Conservation (phyloP, 1,140 invertebrate genomes). For the Trichogramma pretiosum region DNA sequence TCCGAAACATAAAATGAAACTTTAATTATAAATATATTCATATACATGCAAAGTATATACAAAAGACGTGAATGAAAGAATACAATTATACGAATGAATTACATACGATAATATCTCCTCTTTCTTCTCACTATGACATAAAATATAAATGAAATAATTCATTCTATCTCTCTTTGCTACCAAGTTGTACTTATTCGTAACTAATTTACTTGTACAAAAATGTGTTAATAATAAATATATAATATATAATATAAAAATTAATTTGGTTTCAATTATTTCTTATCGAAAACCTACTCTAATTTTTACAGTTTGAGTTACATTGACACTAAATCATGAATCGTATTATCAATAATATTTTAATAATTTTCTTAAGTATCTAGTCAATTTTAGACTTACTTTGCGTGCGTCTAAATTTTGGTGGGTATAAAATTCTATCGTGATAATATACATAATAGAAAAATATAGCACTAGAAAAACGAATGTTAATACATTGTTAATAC, state of each 20-base stretch:
- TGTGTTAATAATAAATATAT: conserved; percentile 43
- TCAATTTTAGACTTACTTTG: too few relatives aligned
- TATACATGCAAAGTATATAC: conserved; percentile 31
- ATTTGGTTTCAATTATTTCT: too few relatives aligned
- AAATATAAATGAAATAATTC: conserved; percentile 38
- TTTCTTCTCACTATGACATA: conserved; percentile 39
- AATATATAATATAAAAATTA: conserved; percentile 33
- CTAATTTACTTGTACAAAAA: conserved; percentile 49
- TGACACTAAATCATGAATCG: too few relatives aligned
- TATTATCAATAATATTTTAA: too few relatives aligned
- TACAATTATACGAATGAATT: conserved; percentile 35
- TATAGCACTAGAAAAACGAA: too few relatives aligned
- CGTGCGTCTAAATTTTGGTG: too few relatives aligned
- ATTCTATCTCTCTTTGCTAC: conserved; percentile 49
- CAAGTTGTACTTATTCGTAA: conserved; percentile 49
- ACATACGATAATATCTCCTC: conserved; percentile 37
- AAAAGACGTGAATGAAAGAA: conserved; percentile 28
- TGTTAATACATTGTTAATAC: too few relatives aligned
- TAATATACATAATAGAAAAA: too few relatives aligned
- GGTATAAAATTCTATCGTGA: too few relatives aligned
- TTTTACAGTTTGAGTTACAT: too few relatives aligned
- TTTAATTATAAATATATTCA: conserved; percentile 23
- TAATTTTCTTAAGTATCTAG: too few relatives aligned
- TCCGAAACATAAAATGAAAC: conserved; percentile 40
- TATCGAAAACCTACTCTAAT: too few relatives aligned